Evolutionary conservation across 2,888 invertebrate genomes (phyloP).

Genomic region (Himalopsyche anomala): DNA sequence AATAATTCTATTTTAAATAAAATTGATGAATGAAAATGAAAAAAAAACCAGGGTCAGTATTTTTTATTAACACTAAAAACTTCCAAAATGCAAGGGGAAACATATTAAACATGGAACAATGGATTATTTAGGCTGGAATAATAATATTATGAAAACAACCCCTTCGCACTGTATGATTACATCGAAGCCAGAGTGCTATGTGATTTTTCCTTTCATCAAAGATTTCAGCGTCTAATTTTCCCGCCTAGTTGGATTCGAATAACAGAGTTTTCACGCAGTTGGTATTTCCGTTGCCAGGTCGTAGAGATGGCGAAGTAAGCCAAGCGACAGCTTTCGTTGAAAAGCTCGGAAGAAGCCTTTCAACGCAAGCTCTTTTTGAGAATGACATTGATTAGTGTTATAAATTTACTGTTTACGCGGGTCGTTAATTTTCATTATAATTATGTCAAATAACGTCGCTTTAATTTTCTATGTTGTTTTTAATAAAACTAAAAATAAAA

Average conservation of each 20-base stretch:
- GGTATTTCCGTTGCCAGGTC: not conserved
- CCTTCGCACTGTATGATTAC: not conserved
- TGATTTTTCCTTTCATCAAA: conserved; percentile 4
- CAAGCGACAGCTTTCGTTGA: not conserved
- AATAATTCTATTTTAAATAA: too few species aligned
- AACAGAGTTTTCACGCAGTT: conserved; percentile 4
- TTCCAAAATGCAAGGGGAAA: not conserved
- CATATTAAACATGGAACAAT: not conserved
- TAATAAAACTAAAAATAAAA: too few species aligned
- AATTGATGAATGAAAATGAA: not conserved
- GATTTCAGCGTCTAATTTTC: conserved; percentile 1
- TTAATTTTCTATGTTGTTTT: not conserved
- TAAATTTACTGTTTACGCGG: not conserved
- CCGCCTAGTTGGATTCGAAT: conserved; percentile 16
- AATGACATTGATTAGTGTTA: conserved; percentile 9
- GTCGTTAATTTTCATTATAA: not conserved
- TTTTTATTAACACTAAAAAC: too few species aligned
- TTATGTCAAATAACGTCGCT: not conserved
- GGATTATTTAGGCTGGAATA: not conserved
- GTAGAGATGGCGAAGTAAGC: not conserved
- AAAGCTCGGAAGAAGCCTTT: not conserved
- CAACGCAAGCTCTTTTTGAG: not conserved
- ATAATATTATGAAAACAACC: not conserved
- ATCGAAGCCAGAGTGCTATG: not conserved
- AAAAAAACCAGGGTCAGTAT: not conserved